Evolutionary conservation across 2,888 invertebrate genomes (phyloP).

Genomic region (Sphaerolaimus hirsutus): DNA sequence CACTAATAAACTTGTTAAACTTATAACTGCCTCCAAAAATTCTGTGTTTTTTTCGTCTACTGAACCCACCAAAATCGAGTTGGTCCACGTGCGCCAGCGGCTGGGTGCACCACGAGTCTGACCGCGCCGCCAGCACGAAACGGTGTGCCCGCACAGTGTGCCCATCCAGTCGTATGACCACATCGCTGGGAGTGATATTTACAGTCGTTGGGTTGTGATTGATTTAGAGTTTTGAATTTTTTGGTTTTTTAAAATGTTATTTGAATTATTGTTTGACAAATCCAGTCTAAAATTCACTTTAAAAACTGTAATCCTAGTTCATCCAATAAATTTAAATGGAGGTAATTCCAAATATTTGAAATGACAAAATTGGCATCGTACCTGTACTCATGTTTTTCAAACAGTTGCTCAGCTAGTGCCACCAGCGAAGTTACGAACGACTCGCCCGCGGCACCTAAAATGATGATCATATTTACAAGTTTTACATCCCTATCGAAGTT

Average conservation of each 20-base stretch:
- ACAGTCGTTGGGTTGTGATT: background rate
- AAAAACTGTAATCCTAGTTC: too few species aligned
- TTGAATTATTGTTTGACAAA: too few species aligned
- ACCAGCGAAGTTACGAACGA: constrained; percentile 62
- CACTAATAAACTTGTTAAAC: too few species aligned
- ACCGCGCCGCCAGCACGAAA: constrained; percentile 62
- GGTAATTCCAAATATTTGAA: background rate
- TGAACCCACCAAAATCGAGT: constrained; percentile 36
- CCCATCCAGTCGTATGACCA: constrained; percentile 47
- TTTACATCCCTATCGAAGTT: background rate
- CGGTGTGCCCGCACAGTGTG: constrained; percentile 57
- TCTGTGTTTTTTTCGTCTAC: too few species aligned
- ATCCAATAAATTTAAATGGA: too few species aligned
- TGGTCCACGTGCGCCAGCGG: constrained; percentile 41
- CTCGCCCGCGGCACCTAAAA: background rate
- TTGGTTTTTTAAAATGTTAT: background rate
- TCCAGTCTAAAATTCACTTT: too few species aligned
- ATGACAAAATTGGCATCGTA: constrained; percentile 9
- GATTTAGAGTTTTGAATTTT: background rate
- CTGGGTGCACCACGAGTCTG: constrained; percentile 57
- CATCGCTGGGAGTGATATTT: constrained; percentile 38
- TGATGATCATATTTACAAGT: background rate
- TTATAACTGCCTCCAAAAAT: too few species aligned
- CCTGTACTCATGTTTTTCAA: constrained; percentile 42
- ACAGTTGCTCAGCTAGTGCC: constrained; percentile 53